These are phyloP conservation scores for Thunnus albacares DNA, from an alignment of 2,797 vertebrate genomes.

Conservation along the genomic window DNA sequence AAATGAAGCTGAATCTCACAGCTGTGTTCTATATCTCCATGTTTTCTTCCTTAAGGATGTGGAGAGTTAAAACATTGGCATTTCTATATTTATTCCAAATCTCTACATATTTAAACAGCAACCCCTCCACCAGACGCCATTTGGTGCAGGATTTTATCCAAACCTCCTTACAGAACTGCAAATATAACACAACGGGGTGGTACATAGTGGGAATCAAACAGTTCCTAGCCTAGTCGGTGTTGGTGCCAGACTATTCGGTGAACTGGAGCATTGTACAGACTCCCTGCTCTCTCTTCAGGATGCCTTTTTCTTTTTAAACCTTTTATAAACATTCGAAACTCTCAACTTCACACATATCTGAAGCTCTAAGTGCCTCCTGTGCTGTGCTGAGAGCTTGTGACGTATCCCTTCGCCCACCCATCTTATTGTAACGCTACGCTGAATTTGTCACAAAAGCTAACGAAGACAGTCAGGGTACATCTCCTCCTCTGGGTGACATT, in stretches of 20 bases:
- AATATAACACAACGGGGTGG: background rate
- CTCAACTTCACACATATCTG: conserved; percentile 20
- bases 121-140: background rate
- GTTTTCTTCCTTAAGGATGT: background rate
- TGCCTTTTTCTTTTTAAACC: background rate
- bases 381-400: conserved; percentile 11
- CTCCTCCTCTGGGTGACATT: conserved; percentile 25
- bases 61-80: background rate
- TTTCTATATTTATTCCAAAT: conserved; percentile 1
- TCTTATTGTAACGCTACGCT: background rate
- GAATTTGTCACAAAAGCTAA: conserved; percentile 14
- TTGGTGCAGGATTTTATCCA: background rate
- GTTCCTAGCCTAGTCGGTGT: background rate
- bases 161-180: conserved; percentile 2
- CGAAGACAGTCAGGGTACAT: conserved; percentile 10
- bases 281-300: background rate
- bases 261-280: background rate
- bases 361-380: conserved; percentile 13
- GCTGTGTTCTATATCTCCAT: background rate
- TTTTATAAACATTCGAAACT: conserved; percentile 29
- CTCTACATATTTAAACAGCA: background rate
- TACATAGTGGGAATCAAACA: background rate
- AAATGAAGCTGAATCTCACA: background rate
- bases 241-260: no score
- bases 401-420: background rate